Conservation (phyloP, 2,888 invertebrate genomes). For the Leucozona laternaria region DNA sequence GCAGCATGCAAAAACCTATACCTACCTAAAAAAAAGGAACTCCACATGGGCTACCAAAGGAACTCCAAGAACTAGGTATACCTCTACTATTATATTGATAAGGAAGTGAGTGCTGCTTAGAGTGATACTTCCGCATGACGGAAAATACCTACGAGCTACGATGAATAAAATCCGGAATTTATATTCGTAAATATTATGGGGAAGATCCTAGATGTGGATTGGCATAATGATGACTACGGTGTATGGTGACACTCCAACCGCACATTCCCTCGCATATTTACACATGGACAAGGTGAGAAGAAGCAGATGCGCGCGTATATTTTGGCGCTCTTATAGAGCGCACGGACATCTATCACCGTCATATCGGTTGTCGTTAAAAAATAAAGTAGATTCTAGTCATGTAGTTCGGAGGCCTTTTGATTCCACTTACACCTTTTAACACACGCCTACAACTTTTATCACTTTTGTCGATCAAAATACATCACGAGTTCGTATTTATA, state of each 20-base stretch:
- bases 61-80: conserved; percentile 51
- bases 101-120: conserved; percentile 27
- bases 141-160: background rate
- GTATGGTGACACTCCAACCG: conserved; percentile 21
- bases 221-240: conserved; percentile 47
- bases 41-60: conserved; percentile 26
- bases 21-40: conserved; percentile 69
- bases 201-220: conserved; percentile 67
- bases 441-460: conserved; percentile 72
- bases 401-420: conserved; percentile 42
- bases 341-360: conserved; percentile 60
- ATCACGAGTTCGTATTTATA: background rate
- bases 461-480: conserved; percentile 48
- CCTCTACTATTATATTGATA: conserved; percentile 51
- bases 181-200: conserved; percentile 3
- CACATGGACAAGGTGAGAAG: conserved; percentile 61
- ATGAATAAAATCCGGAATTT: conserved; percentile 15
- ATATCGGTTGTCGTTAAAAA: background rate
- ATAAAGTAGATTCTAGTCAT: conserved; percentile 59
- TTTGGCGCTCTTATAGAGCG: conserved; percentile 54
- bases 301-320: conserved; percentile 65
- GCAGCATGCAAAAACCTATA: conserved; percentile 64
- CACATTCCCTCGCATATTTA: conserved; percentile 66
- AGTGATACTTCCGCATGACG: conserved; percentile 54
- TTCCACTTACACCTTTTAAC: conserved; percentile 60